phyloP scores from a whole-genome alignment of 2,888 invertebrate species.

The Lasioglossum malachurum region DNA sequence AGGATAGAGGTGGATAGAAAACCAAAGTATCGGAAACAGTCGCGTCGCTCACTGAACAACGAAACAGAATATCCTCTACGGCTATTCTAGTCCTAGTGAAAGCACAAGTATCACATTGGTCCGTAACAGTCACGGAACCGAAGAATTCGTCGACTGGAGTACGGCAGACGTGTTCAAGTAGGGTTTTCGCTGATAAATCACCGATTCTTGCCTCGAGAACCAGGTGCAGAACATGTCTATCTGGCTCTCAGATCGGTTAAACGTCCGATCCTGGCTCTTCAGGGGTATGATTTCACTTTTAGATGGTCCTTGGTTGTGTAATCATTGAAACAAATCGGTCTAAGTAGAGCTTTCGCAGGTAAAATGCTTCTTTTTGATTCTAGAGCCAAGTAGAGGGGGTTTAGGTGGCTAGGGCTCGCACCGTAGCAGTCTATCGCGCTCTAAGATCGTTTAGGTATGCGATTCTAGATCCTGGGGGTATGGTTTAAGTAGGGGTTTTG shows the following conservation, averaged over 20 bases:
- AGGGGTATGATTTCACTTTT: neutral
- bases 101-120: conserved; percentile 40
- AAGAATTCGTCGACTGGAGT: neutral
- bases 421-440: too few species aligned
- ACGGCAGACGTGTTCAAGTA: neutral
- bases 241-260: neutral
- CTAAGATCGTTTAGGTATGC: too few species aligned
- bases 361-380: neutral
- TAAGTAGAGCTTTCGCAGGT: neutral
- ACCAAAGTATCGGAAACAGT: neutral
- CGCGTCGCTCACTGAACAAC: neutral
- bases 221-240: neutral
- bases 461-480: too few species aligned
- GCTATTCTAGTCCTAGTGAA: neutral
- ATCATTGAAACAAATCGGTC: neutral
- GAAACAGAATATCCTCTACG: neutral
- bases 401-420: too few species aligned
- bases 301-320: neutral
- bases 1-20: neutral
- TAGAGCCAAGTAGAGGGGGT: neutral
- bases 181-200: neutral
- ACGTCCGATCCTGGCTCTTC: too few species aligned
- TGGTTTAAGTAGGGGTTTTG: too few species aligned
- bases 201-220: neutral
- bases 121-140: neutral